Evolutionary conservation across 30 jellyfish, hydroid and myxozoan species (phyloP), one percentile per base, ranked within the genome.

Genomic region (Aurelia sp.): DNA sequence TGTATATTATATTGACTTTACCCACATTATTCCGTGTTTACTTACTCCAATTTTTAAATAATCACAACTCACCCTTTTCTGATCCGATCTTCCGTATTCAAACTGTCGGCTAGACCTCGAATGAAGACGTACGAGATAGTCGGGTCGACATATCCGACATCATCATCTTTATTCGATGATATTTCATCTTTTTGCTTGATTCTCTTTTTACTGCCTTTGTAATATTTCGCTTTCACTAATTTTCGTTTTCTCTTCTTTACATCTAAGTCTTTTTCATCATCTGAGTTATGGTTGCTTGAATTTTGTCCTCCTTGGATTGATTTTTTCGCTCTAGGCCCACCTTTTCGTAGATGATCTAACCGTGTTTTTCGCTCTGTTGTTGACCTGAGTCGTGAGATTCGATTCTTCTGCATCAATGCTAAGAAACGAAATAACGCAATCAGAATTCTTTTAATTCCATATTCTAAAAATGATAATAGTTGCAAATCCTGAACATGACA

Each of bases 371-470:
- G 93, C 66, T 91, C 92, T 8, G 96, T 82, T 51, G 99, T 94
- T 8, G 88, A 85, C 18, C 99, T 84, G 58, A 94, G 81, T 30
- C 99, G 91, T 18, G 99, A 94, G 8, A 94, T 94, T 69, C 99
- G 80, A 73, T 94, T 94, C 91, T 94, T 94, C 85, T 94, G 99
- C 41, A 70, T 90, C 21, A 94, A 60, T 0, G 99, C 99, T 94
- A 66, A 72, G 79, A 51, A 63, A 13, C 0, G 13, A 8, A 44
- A 44, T 5, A 44, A 44, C 8, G 55, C 17, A 44, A 44, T 0
- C 7, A 13, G 16, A 44, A 38, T 38, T n/a, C n/a, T n/a, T n/a
- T 27, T 27, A 1, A 2, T 27, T 2, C 33, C 33, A 27, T 27
- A 0, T 27, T 27, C 2, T 27, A 27, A 27, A 2, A 27, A 27